Base-by-base conservation (phyloP, 1,140 invertebrate genomes). In the Drosophila varians region DNA sequence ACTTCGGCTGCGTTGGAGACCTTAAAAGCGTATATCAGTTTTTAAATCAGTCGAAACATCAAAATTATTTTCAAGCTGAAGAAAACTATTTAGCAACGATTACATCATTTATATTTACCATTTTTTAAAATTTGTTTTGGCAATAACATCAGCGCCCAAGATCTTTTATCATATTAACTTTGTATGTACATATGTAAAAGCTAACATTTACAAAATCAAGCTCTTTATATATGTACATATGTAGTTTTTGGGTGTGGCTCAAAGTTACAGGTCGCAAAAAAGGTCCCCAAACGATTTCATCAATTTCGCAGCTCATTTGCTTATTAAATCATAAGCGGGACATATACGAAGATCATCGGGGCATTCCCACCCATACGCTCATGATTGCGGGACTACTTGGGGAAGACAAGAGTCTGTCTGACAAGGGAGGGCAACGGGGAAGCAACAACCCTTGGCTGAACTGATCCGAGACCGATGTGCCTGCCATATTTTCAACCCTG, bases 261-360 rank as follows among this genome's bases (percentile, higher is more conserved):
- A 52, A 11, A 14, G 40, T 21, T 26, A 40, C 7, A 14, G 28
- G 49, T 18, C 18, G 56, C 25, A 42, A 31, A 25, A 31, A 36
- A 21, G 58, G 43, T 31, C 48, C 54, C 47, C 38, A 56, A 77
- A 68, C 65, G 82, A 82, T 87, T 87, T 71, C 61, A 87, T 80
- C 61, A 87, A 87, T 87, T 87, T 83, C 70, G 75, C 77, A 87
- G 82, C 74, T 87, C 74, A 87, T 87, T 87, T 87, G 82, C 82
- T 87, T 87, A 87, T 87, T 87, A 87, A 87, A 82, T 87, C 82
- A 82, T 82, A 87, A 82, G 83, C 61, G 74, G 74, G 82, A 77
- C 80, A 86, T 70, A 68, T 47, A 38, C 46, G 52, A 53, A 69
- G 52, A 57, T 21, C 31, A 40, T 1, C 38, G 45, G 38, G 18